Percentiles rank a stretch among this genome's conserved stretches.
phyloP scores from a whole-genome alignment of 2,113 vertebrate species.

The Xyrauchen texanus region DNA sequence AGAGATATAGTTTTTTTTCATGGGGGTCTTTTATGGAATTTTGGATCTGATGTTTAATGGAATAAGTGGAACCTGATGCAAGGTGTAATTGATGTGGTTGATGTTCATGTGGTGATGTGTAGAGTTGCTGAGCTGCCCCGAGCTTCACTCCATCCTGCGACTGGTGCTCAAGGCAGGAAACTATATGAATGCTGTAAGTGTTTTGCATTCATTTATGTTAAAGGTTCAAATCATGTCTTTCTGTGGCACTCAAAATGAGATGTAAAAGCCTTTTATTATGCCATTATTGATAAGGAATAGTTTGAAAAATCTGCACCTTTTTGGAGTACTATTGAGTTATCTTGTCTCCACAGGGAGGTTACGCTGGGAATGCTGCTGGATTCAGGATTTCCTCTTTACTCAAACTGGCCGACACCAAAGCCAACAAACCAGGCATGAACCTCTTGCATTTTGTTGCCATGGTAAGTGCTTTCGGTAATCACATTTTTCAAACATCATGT shows the following conservation, averaged over 20 bases:
- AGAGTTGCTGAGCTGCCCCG: constrained; percentile 81
- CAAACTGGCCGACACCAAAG: constrained; percentile 82
- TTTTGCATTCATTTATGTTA: not conserved
- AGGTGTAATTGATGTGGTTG: not conserved
- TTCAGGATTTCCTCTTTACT: constrained; percentile 81
- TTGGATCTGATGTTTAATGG: constrained; percentile 2
- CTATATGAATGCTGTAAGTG: constrained; percentile 83
- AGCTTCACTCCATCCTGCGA: constrained; percentile 79
- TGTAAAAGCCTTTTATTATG: too few relatives aligned
- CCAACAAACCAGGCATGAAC: constrained; percentile 83
- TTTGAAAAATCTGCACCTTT: too few relatives aligned
- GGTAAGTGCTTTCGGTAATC: constrained; percentile 68
- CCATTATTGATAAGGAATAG: too few relatives aligned
- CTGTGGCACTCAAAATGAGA: too few relatives aligned
- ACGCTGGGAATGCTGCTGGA: constrained; percentile 81
- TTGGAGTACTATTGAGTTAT: constrained; percentile 50
- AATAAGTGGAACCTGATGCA: not conserved
- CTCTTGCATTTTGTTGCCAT: constrained; percentile 84
- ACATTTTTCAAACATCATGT: too few relatives aligned
- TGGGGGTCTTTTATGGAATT: not conserved
- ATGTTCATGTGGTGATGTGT: constrained; percentile 13
- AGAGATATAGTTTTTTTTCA: not conserved
- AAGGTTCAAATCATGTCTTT: too few relatives aligned
- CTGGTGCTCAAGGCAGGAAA: constrained; percentile 83
- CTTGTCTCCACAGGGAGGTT: constrained; percentile 74